A percentile compares a stretch with the other conserved stretches of the same genome.
Evolutionary conservation across 1,140 invertebrate genomes (phyloP).

Genomic region (Campoletis sonorensis): DNA sequence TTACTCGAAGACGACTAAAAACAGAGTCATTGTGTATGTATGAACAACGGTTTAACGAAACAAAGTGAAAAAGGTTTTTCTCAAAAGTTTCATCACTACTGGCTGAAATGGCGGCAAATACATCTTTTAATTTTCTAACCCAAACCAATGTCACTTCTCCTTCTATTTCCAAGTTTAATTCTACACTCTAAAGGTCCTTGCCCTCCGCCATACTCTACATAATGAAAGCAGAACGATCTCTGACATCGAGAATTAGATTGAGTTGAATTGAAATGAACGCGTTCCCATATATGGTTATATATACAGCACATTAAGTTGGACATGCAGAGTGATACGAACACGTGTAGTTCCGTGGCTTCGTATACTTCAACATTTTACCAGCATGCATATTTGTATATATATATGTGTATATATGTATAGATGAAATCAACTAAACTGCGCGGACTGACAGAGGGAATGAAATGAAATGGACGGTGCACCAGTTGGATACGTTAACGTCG

Average conservation of each 20-base stretch:
- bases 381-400: not conserved
- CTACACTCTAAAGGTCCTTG: not conserved
- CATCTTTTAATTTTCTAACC: too few relatives aligned
- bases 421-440: too few relatives aligned
- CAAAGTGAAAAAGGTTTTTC: too few relatives aligned
- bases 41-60: not conserved
- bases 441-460: too few relatives aligned
- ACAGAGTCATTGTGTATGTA: not conserved
- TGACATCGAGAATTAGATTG: not conserved
- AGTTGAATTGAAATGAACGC: not conserved
- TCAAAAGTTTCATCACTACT: too few relatives aligned
- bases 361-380: not conserved
- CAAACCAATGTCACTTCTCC: not conserved
- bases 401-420: too few relatives aligned
- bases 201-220: not conserved
- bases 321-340: slow-evolving; percentile 5
- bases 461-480: too few relatives aligned
- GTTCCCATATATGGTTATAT: not conserved
- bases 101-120: too few relatives aligned
- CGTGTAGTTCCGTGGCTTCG: not conserved
- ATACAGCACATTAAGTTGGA: not conserved
- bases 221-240: not conserved
- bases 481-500: too few relatives aligned
- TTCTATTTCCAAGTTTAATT: not conserved
- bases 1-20: not conserved